Conservation (phyloP, 2,797 vertebrate species). For the Pipistrellus pipistrellus region DNA sequence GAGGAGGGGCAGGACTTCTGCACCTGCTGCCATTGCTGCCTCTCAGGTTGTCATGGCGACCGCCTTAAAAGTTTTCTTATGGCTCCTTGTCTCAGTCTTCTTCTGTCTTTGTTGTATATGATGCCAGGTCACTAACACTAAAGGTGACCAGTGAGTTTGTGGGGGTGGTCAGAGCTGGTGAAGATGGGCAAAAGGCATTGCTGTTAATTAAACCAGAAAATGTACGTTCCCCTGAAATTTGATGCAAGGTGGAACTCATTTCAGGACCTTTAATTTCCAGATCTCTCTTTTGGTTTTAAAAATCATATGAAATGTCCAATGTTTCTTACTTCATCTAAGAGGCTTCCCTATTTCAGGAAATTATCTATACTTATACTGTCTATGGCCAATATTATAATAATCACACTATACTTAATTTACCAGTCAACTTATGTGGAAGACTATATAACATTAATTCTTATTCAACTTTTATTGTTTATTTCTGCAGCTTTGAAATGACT, state of each 20-base stretch:
- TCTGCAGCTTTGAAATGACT: constrained; percentile 63
- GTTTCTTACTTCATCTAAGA: constrained; percentile 46
- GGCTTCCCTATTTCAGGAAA: constrained; percentile 40
- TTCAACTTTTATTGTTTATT: constrained; percentile 66
- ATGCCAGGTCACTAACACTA: constrained; percentile 9
- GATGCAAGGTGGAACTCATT: background rate
- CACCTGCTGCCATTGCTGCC: too few species aligned
- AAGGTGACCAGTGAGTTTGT: background rate
- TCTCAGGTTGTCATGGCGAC: too few species aligned
- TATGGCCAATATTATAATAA: constrained; percentile 50
- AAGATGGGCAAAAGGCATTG: background rate
- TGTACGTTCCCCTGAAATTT: background rate
- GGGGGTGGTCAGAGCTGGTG: background rate
- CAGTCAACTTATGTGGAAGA: constrained; percentile 25
- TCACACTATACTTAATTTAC: constrained; percentile 15
- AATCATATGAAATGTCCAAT: constrained; percentile 24
- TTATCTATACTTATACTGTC: background rate
- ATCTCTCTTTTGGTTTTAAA: constrained; percentile 41
- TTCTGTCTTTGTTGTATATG: constrained; percentile 19
- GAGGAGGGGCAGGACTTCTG: too few species aligned
- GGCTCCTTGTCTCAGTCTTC: background rate
- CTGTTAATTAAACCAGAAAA: background rate
- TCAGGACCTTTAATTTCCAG: background rate
- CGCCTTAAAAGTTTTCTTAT: too few species aligned
- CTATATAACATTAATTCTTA: constrained; percentile 50